Conservation (phyloP, 2,113 vertebrate species). For the Cyphomyrus plagiostoma region DNA sequence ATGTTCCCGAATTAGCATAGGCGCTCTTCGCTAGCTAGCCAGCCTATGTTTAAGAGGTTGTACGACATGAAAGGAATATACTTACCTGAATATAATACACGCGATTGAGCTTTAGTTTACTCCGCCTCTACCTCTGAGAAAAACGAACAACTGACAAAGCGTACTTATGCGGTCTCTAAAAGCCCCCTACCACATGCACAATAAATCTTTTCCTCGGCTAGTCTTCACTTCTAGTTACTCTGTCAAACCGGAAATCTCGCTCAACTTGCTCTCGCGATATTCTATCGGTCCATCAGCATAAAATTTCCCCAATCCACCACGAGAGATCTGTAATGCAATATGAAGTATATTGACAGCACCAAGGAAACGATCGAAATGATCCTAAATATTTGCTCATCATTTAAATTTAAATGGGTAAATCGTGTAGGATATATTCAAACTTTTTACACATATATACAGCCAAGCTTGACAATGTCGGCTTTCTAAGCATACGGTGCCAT, state of each 20-base stretch:
- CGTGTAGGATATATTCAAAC: background rate
- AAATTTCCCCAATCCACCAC: background rate
- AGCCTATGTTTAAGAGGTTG: background rate
- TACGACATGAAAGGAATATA: background rate
- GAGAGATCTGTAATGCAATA: background rate
- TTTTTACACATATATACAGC: background rate
- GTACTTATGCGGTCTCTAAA: background rate
- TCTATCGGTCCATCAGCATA: background rate
- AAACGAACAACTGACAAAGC: background rate
- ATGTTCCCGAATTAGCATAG: slow-evolving; percentile 8
- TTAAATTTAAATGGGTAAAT: background rate
- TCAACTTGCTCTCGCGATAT: background rate
- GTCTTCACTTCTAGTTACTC: background rate
- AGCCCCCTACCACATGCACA: background rate
- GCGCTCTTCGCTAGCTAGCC: background rate
- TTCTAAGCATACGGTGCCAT: background rate
- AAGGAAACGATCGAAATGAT: background rate
- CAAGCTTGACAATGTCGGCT: background rate
- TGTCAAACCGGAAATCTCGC: background rate
- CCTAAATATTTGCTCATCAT: background rate
- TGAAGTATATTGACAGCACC: background rate
- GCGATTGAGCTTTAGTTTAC: background rate
- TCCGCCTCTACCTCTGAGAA: background rate
- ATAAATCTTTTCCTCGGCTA: background rate
- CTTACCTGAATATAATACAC: background rate